These are phyloP conservation scores for Habroteleia sp. DNA, from an alignment of 2,888 invertebrate genomes.

Conservation along the genomic window DNA sequence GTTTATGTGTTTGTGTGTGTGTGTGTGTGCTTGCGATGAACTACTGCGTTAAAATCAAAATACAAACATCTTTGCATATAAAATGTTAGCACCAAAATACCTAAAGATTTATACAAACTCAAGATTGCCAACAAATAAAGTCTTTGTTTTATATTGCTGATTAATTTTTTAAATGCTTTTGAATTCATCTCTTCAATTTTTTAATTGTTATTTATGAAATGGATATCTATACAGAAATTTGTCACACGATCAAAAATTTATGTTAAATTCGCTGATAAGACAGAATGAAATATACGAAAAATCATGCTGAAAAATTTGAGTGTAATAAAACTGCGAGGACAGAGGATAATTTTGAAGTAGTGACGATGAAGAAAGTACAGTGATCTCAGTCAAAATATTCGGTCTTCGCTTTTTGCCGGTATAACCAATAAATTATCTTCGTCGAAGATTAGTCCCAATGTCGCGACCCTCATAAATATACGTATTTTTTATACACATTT, in stretches of 20 bases:
- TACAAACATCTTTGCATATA: too few relatives aligned
- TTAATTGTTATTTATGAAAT: too few relatives aligned
- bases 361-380: slow-evolving; percentile 60
- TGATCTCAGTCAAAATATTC: slow-evolving; percentile 76
- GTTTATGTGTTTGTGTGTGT: too few relatives aligned
- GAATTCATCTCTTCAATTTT: too few relatives aligned
- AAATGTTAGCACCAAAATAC: too few relatives aligned
- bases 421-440: slow-evolving; percentile 79
- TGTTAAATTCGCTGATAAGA: slow-evolving; percentile 26
- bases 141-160: too few relatives aligned
- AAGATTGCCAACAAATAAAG: too few relatives aligned
- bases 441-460: slow-evolving; percentile 79
- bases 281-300: slow-evolving; percentile 52
- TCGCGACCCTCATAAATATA: slow-evolving; percentile 81
- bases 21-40: too few relatives aligned
- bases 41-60: too few relatives aligned
- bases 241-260: slow-evolving; percentile 14
- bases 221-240: slow-evolving; percentile 4
- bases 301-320: slow-evolving; percentile 58
- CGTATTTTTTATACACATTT: slow-evolving; percentile 75
- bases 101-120: too few relatives aligned
- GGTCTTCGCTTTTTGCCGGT: slow-evolving; percentile 67
- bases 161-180: too few relatives aligned
- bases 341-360: slow-evolving; percentile 57
- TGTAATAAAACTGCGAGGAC: slow-evolving; percentile 43